Percentiles rank a stretch among this genome's conserved stretches.
Conservation (phyloP, 2,888 invertebrate species). For the Chrysolina oricalcia region DNA sequence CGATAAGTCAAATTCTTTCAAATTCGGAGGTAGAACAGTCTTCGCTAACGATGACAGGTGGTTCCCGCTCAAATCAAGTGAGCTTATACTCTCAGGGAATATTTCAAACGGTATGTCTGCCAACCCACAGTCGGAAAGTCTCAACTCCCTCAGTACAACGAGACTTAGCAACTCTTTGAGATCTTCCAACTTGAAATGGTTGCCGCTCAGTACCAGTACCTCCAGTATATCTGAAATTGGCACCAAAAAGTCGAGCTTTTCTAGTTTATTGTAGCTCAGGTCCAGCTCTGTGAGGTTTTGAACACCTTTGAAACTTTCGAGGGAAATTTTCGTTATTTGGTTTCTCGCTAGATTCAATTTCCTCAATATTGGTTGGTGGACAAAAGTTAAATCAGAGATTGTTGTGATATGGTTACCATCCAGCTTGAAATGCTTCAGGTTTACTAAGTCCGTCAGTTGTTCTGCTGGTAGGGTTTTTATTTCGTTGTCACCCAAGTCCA, state of each 20-base stretch:
- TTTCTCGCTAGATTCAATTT: conserved; percentile 80
- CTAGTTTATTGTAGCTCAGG: conserved; percentile 80
- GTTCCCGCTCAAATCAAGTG: conserved; percentile 84
- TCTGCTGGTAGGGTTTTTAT: conserved; percentile 81
- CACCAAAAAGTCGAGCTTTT: conserved; percentile 56
- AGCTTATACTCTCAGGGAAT: conserved; percentile 74
- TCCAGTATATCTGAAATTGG: conserved; percentile 76
- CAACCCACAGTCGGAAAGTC: conserved; percentile 76
- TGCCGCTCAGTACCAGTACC: conserved; percentile 81
- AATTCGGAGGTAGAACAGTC: conserved; percentile 74
- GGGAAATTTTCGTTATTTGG: conserved; percentile 80
- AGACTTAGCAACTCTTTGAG: conserved; percentile 74
- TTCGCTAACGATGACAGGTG: conserved; percentile 75
- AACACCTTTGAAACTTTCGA: conserved; percentile 82
- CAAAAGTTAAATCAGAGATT: conserved; percentile 80
- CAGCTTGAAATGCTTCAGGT: conserved; percentile 77
- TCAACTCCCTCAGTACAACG: conserved; percentile 75
- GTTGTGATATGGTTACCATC: conserved; percentile 85
- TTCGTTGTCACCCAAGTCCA: conserved; percentile 85
- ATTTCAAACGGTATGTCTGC: conserved; percentile 75
- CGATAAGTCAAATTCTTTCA: conserved; percentile 81
- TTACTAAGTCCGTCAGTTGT: conserved; percentile 80
- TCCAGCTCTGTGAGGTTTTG: conserved; percentile 81
- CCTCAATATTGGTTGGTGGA: conserved; percentile 74
- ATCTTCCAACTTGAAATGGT: conserved; percentile 75